These are phyloP conservation scores for Halictus rubicundus DNA, from an alignment of 1,140 invertebrate species.

Conservation along the genomic window DNA sequence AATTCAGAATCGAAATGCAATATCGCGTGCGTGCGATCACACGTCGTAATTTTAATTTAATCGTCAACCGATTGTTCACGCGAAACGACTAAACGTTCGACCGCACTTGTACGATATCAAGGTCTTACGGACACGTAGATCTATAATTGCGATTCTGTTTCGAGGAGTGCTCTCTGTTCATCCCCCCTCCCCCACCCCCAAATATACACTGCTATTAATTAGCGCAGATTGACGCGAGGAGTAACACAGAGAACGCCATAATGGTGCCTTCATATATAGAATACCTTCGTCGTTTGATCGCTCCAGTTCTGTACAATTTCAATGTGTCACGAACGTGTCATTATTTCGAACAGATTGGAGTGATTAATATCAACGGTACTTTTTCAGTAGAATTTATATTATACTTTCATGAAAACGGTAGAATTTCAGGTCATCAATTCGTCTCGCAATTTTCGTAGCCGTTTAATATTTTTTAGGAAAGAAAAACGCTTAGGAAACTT, in stretches of 20 bases:
- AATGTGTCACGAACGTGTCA: not conserved
- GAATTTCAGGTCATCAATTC: no score
- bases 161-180: not conserved
- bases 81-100: not conserved
- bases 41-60: not conserved
- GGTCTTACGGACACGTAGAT: not conserved
- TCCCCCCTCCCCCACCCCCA: no score
- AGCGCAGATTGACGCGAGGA: not conserved
- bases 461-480: no score
- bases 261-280: not conserved
- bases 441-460: no score
- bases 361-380: not conserved
- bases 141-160: not conserved
- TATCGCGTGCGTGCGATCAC: no score
- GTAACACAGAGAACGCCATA: not conserved
- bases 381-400: not conserved
- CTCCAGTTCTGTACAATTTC: not conserved
- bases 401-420: not conserved
- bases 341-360: not conserved
- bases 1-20: not conserved
- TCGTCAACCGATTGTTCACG: no score
- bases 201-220: constrained; percentile 7
- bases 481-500: no score
- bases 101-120: not conserved
- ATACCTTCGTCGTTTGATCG: constrained; percentile 2